Conservation (phyloP, 2,113 vertebrate species). For the Boulengeromyrus knoepffleri region DNA sequence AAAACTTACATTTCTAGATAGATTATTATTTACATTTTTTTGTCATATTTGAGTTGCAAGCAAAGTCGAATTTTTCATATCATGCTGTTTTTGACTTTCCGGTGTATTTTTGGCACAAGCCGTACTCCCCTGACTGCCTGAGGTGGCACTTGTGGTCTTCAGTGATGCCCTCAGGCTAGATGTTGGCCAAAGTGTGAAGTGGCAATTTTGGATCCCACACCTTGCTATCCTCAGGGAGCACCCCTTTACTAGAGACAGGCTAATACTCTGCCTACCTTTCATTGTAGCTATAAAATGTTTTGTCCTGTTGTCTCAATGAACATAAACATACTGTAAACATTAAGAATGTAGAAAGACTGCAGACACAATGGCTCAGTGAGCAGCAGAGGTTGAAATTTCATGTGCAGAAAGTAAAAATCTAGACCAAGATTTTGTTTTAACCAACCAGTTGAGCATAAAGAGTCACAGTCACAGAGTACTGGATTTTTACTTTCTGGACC, state of each 20-base stretch:
- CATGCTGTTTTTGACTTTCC: neutral
- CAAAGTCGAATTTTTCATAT: neutral
- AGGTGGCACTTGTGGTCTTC: neutral
- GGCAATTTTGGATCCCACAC: neutral
- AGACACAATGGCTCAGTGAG: neutral
- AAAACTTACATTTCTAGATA: neutral
- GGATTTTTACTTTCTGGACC: neutral
- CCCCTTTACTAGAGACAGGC: neutral
- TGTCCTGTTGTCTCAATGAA: neutral
- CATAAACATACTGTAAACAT: neutral
- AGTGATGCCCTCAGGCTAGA: neutral
- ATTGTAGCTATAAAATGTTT: neutral
- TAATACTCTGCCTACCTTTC: neutral
- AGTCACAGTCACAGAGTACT: neutral
- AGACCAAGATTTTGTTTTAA: neutral
- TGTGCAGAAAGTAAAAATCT: neutral
- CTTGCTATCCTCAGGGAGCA: neutral
- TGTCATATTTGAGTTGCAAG: neutral
- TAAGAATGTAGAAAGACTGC: neutral
- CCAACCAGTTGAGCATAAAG: neutral
- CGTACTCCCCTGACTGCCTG: neutral
- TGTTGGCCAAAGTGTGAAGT: neutral
- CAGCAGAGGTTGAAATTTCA: neutral
- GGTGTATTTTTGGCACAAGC: neutral
- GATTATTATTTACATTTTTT: neutral